Conservation (phyloP, 2,888 invertebrate species). For the Gisinianus flammeolus region DNA sequence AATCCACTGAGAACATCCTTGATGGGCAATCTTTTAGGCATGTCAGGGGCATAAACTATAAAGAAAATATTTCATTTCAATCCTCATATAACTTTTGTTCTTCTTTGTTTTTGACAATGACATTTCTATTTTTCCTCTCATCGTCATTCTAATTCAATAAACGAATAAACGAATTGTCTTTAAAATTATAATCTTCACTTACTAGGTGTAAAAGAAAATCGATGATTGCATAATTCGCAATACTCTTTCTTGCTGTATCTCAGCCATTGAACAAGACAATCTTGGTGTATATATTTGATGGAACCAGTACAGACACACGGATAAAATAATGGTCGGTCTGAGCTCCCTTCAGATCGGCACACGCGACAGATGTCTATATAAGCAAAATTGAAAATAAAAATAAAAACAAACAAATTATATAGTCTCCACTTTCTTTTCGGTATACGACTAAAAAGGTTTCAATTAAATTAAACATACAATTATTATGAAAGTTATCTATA, state of each 20-base stretch:
- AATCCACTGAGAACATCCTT: constrained; percentile 91
- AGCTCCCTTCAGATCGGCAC: constrained; percentile 90
- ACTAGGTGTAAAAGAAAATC: constrained; percentile 96
- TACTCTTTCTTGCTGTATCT: constrained; percentile 98
- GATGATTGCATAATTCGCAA: constrained; percentile 96
- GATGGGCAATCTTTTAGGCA: constrained; percentile 96
- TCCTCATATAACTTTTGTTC: constrained; percentile 23
- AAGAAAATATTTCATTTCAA: constrained; percentile 45
- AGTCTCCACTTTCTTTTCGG: too few relatives aligned
- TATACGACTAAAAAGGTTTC: too few relatives aligned
- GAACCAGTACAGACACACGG: constrained; percentile 99
- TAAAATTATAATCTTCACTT: too few relatives aligned
- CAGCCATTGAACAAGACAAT: constrained; percentile 98
- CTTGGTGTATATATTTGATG: constrained; percentile 99
- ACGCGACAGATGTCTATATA: constrained; percentile 91
- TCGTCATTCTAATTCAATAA: too few relatives aligned
- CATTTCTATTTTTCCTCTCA: too few relatives aligned
- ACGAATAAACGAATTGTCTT: too few relatives aligned
- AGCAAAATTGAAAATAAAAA: too few relatives aligned
- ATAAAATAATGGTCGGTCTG: constrained; percentile 93
- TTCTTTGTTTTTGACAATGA: neutral
- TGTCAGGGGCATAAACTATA: constrained; percentile 94
- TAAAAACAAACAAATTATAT: too few relatives aligned
- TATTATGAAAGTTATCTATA: too few relatives aligned
- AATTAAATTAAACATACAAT: too few relatives aligned